Conservation (phyloP, 2,797 vertebrate species). For the Semotilus atromaculatus region DNA sequence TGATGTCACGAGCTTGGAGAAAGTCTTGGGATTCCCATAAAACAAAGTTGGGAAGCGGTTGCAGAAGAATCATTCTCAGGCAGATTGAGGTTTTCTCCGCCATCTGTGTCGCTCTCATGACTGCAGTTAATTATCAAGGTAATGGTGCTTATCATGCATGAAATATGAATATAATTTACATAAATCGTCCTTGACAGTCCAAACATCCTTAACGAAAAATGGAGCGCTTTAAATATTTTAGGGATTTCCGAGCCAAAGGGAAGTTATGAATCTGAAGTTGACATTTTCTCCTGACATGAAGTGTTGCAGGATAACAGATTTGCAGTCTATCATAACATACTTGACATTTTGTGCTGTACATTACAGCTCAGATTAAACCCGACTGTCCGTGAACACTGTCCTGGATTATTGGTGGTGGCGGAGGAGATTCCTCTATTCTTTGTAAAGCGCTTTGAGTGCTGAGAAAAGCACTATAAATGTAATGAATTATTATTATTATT, state of each 20-base stretch:
- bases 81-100: conserved; percentile 28
- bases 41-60: neutral
- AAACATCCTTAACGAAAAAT: conserved; percentile 37
- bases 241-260: conserved; percentile 32
- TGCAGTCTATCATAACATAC: conserved; percentile 65
- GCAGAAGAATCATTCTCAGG: neutral
- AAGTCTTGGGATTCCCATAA: neutral
- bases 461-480: no score
- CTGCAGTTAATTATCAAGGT: conserved; percentile 53
- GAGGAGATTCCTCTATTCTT: no score
- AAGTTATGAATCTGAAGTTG: conserved; percentile 63
- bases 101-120: conserved; percentile 40
- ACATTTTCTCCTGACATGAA: conserved; percentile 69
- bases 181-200: conserved; percentile 51
- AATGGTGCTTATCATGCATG: conserved; percentile 55
- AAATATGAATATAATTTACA: conserved; percentile 53
- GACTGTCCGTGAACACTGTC: conserved; percentile 50
- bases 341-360: conserved; percentile 69
- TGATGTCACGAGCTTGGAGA: conserved; percentile 21
- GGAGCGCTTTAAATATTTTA: conserved; percentile 10
- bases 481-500: no score
- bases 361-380: conserved; percentile 53
- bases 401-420: no score
- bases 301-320: conserved; percentile 63
- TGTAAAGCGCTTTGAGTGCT: no score